These are phyloP conservation scores for Watsonalla binaria DNA, from an alignment of 2,888 invertebrate genomes.

Conservation along the genomic window DNA sequence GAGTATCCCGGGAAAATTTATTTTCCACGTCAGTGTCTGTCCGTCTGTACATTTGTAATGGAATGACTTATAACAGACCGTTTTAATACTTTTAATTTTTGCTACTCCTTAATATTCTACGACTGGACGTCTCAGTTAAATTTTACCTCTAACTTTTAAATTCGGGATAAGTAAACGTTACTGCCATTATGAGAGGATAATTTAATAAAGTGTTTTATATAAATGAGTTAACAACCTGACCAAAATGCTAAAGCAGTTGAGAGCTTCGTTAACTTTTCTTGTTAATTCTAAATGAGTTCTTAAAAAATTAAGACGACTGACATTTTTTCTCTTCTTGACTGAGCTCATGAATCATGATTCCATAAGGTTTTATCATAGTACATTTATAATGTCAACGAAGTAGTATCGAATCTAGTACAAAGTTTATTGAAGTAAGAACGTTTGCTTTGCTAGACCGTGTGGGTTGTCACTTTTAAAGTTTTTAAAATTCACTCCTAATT, in stretches of 20 bases:
- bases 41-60: constrained; percentile 69
- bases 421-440: too few species aligned
- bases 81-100: constrained; percentile 55
- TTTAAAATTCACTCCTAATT: too few species aligned
- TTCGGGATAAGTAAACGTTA: constrained; percentile 4
- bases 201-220: constrained; percentile 1
- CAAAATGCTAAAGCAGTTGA: not conserved
- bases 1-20: constrained; percentile 69
- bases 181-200: constrained; percentile 1
- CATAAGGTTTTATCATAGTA: too few species aligned
- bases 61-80: constrained; percentile 59
- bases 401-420: too few species aligned
- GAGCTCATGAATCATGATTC: too few species aligned
- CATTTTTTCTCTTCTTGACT: not conserved
- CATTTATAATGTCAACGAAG: too few species aligned
- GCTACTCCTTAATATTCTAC: constrained; percentile 40
- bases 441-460: too few species aligned
- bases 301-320: not conserved
- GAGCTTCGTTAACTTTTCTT: not conserved
- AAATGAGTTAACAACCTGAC: not conserved
- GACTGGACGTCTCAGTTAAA: constrained; percentile 10
- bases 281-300: not conserved
- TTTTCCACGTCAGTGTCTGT: constrained; percentile 68
- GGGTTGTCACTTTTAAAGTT: too few species aligned
- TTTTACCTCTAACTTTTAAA: constrained; percentile 11